Conservation (phyloP, 2,888 invertebrate genomes). For the Orthosia cruda region DNA sequence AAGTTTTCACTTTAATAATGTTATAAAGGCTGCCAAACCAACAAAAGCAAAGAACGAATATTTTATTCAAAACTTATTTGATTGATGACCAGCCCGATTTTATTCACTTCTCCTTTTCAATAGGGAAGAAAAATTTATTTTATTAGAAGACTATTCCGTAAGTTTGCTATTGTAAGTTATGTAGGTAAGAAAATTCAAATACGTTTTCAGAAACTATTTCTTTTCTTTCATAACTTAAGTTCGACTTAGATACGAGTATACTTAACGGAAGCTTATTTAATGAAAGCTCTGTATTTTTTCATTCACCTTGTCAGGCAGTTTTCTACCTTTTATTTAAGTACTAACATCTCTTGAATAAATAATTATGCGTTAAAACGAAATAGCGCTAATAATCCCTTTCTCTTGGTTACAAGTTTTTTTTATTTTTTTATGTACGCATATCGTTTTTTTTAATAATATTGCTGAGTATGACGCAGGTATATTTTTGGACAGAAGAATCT, state of each 20-base stretch:
- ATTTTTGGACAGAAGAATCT: too few species aligned
- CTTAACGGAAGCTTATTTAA: background rate
- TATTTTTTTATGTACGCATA: too few species aligned
- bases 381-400: too few species aligned
- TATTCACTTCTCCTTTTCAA: background rate
- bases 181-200: background rate
- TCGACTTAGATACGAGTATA: background rate
- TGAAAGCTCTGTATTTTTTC: too few species aligned
- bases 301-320: background rate
- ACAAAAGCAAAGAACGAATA: slow-evolving; percentile 8
- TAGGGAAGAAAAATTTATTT: background rate
- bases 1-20: background rate
- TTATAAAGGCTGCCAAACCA: slow-evolving; percentile 11
- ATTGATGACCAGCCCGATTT: background rate
- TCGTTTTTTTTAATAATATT: too few species aligned
- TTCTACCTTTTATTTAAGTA: background rate
- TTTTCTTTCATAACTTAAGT: background rate
- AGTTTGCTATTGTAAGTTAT: background rate
- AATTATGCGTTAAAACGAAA: background rate
- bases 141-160: background rate
- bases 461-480: too few species aligned
- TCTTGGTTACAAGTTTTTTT: too few species aligned
- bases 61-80: slow-evolving; percentile 20
- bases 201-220: background rate
- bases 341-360: background rate